phyloP scores from a whole-genome alignment of 2,113 vertebrate species.

The Ciconia stormi region DNA sequence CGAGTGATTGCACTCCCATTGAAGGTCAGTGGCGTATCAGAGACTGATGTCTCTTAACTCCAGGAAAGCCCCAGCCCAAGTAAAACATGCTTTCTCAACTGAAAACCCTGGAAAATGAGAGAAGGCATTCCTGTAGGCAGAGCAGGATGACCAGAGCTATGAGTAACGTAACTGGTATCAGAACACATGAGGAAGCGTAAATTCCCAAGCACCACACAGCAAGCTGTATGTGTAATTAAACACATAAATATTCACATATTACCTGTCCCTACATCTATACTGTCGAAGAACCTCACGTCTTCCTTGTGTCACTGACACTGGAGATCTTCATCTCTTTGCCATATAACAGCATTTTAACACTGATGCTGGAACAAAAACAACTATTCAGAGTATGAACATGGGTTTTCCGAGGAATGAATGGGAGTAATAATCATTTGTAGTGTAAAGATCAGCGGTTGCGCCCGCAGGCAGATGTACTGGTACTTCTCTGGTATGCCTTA shows the following conservation, averaged over 20 bases:
- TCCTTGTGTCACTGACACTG: background rate
- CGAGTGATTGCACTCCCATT: background rate
- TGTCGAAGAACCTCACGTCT: background rate
- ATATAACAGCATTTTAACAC: background rate
- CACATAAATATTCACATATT: background rate
- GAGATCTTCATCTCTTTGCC: background rate
- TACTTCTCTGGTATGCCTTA: background rate
- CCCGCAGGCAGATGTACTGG: background rate
- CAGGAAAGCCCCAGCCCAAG: slow-evolving; percentile 1
- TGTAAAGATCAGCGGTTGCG: background rate
- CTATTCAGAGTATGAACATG: background rate
- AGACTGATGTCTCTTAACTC: background rate
- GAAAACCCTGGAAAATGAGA: background rate
- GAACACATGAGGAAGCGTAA: background rate
- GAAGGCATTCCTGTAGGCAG: background rate
- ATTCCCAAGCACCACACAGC: background rate
- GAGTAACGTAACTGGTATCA: background rate
- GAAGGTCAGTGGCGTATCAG: background rate
- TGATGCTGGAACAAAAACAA: background rate
- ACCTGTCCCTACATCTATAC: background rate
- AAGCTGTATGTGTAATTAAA: background rate
- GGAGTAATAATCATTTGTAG: background rate
- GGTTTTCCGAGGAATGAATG: background rate
- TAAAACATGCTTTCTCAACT: background rate
- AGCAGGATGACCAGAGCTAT: background rate